Evolutionary conservation across 1,140 invertebrate species (phyloP), one percentile per base, ranked within the genome.

Genomic region (Stegodyphus dumicola): DNA sequence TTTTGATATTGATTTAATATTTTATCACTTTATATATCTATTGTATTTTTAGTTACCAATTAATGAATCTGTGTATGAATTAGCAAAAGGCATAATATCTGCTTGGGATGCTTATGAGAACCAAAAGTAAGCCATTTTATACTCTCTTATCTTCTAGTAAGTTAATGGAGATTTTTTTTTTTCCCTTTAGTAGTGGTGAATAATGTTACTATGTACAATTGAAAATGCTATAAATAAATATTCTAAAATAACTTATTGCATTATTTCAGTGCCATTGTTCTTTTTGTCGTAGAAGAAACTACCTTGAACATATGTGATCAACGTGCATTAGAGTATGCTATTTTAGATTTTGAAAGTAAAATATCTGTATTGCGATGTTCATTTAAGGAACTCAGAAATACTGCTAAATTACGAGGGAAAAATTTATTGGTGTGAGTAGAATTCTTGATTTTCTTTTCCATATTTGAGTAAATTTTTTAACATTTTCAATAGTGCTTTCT

Each of bases 261-360:
- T 33, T 33, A 33, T 90, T 91, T 88, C 85, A 93, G 93, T n/a
- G 93, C 96, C 0, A 92, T 95, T 0, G 94, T 98, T 70, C 89
- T 98, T 73, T 95, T 98, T 89, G 92, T 98, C 33, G 93, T 98
- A 15, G 97, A 98, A 92, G 94, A 97, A 89, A 91, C 95, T 2
- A 95, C 94, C 0, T 94, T 95, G 89, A 97, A 97, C 89, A 95
- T 98, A 81, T 95, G 95, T 90, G 97, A 99, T 91, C 95, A 96
- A 91, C 92, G 96, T 77, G 95, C 95, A 90, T 93, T 97, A 87
- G 97, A 99, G 92, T 98, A 96, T 91, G 93, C 95, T 90, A 93
- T 98, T 75, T 91, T 93, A 11, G 91, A 93, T 89, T 56, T 86
- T 48, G 78, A 86, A 49, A 80, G 87, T 49, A 83, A 87, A 4